Evolutionary conservation across 2,888 invertebrate genomes (phyloP).

Genomic region (Nomada ruficornis): DNA sequence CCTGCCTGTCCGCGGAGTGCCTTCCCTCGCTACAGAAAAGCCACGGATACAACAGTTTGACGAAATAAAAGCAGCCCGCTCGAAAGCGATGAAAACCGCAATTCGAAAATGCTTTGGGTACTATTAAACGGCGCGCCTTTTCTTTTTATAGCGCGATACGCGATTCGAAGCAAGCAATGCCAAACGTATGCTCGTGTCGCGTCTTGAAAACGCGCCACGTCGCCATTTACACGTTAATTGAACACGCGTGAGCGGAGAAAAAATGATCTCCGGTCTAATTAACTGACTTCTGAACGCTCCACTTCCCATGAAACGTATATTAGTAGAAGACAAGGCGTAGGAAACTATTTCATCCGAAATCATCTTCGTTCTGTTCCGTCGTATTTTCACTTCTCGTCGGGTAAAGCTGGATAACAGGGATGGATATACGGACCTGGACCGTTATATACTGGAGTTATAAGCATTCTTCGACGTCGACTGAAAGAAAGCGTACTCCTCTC

Average conservation of each 20-base stretch:
- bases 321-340: not conserved
- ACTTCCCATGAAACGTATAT: not conserved
- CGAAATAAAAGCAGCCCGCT: slow-evolving; percentile 25
- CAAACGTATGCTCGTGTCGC: too few species aligned
- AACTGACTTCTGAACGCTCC: slow-evolving; percentile 2
- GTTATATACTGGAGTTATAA: not conserved
- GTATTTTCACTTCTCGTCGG: not conserved
- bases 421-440: not conserved
- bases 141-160: not conserved
- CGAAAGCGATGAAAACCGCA: slow-evolving; percentile 37
- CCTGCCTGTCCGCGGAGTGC: not conserved
- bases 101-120: slow-evolving; percentile 7
- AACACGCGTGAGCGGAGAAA: slow-evolving; percentile 6
- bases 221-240: slow-evolving; percentile 31
- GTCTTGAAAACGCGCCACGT: slow-evolving; percentile 8
- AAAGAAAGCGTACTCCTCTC: not conserved
- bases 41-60: not conserved
- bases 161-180: not conserved
- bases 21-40: slow-evolving; percentile 1
- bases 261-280: slow-evolving; percentile 9
- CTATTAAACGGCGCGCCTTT: slow-evolving; percentile 1
- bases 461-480: not conserved
- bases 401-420: too few species aligned
- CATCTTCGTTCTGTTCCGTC: not conserved
- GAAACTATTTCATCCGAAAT: not conserved